Base-by-base conservation (phyloP, 2,888 invertebrate genomes). In the Escarpia spicata region DNA sequence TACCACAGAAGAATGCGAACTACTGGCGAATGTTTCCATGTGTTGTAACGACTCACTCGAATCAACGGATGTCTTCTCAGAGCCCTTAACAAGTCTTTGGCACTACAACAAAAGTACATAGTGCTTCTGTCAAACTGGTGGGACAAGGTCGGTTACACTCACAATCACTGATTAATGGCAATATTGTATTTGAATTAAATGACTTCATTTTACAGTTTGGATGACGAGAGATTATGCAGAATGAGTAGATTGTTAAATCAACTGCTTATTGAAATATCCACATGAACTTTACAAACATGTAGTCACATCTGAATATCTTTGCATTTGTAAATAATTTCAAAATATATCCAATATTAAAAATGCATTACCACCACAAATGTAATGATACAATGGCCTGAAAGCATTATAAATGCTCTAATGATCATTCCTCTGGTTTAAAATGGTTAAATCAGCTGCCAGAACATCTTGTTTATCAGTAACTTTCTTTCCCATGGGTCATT, bases 41-140 rank as follows among this genome's bases (percentile, higher is more conserved):
- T 94, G 92, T 94, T 96, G 94, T 97, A 97, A 89, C 96, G 95
- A 4, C 95, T 94, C 44, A 97, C 96, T 91, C 94, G 94, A 75
- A 96, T 96, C 52, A 96, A 95, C 10, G 95, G 94, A 94, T 96
- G 96, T 44, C 94, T 94, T 92, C 95, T 95, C 94, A 96, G 97
- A 45, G 95, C 95, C 31, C 93, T 93, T 92, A 95, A 93, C 60
- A 95, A 95, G 90, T 95, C 95, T 92, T 93, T 94, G n/a, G 95
- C 95, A 94, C 95, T 95, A 94, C 92, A 94, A 94, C 44, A 60
- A n/a, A 43, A 52, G 93, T 92, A 52, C 9, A 15, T 52, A 52
- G 52, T 52, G 8, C 52, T 37, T 37, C 37, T 52, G 52, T 52
- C 52, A 52, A 9, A 52, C 52, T 52, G 90, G 92, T 43, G 37